phyloP scores from a whole-genome alignment of 2,113 vertebrate species.

The Campylorhamphus procurvoides region DNA sequence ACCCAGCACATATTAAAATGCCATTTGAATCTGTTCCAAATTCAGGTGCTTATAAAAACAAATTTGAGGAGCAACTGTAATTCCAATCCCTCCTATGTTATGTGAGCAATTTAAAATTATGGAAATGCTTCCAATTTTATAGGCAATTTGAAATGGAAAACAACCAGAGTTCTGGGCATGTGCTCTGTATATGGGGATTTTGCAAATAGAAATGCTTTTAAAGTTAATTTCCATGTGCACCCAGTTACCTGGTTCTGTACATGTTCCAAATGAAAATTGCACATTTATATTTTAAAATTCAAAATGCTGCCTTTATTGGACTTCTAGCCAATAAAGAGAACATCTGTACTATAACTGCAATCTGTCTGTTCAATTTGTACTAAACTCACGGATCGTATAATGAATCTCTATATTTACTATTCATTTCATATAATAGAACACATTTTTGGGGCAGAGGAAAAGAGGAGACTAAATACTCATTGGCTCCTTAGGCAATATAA shows the following conservation, averaged over 20 bases:
- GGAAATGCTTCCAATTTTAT: constrained; percentile 69
- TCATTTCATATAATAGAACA: background rate
- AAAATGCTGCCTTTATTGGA: constrained; percentile 51
- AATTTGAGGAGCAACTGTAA: constrained; percentile 47
- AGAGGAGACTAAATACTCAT: background rate
- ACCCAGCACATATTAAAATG: constrained; percentile 23
- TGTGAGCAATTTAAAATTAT: constrained; percentile 63
- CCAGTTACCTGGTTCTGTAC: constrained; percentile 49
- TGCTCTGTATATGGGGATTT: constrained; percentile 41
- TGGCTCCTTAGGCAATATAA: background rate
- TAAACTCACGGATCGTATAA: constrained; percentile 17
- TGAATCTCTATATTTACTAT: constrained; percentile 21
- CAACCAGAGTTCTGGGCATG: constrained; percentile 18
- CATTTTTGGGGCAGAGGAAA: background rate
- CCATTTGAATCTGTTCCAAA: constrained; percentile 50
- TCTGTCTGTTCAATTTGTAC: constrained; percentile 43
- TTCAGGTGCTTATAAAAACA: constrained; percentile 75
- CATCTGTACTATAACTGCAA: constrained; percentile 43
- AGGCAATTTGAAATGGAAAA: constrained; percentile 71
- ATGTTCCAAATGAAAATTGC: constrained; percentile 59
- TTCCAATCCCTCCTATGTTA: constrained; percentile 58
- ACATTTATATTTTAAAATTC: constrained; percentile 58
- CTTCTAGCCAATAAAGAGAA: constrained; percentile 47
- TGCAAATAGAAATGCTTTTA: constrained; percentile 49
- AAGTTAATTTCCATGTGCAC: constrained; percentile 66